Evolutionary conservation across 2,888 invertebrate species (phyloP), one percentile per base, ranked within the genome.

Genomic region (Uropetala carovei): DNA sequence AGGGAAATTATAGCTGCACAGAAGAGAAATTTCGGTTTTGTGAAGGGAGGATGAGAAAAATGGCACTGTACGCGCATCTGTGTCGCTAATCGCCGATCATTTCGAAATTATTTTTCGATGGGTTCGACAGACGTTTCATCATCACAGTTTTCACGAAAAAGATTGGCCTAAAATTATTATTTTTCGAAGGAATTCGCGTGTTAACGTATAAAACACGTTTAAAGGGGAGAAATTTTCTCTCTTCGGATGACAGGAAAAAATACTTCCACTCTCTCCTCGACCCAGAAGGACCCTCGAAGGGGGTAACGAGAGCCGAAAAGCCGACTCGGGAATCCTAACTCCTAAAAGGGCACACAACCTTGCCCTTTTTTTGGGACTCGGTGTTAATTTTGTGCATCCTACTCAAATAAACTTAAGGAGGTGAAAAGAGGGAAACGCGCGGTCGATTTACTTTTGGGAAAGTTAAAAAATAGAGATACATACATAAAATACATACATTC

Each of bases 11-110:
- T 22, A 75, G 27, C 27, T 22, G 13, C 75, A 27, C 75, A 27
- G 75, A 75, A 75, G 22, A 75, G 75, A 22, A 75, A 75, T 75
- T 75, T 27, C 75, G 75, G 75, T 22, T 75, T 27, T 22, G 75
- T 13, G 75, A 75, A 27, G n/a, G 68, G 16, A 68, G 27, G 75
- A 27, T 22, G 75, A 27, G 18, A 22, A 27, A 22, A 27, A 13
- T 75, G 22, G 27, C 75, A 75, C 27, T 13, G 22, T 27, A 75
- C 75, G 75, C 22, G 75, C 75, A 75, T 75, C 75, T 27, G 75
- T 27, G 75, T 75, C 75, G 27, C 27, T 27, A 75, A 75, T 22
- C 75, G 27, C 10, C 75, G 75, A 75, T 75, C 14, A 27, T 27
- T 11, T 22, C 5, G 75, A 75, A 75, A 75, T 75, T 75, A 75